Evolutionary conservation across 92 coral and sea anemone genomes (phyloP).

Genomic region (Zoanthus gigantus): DNA sequence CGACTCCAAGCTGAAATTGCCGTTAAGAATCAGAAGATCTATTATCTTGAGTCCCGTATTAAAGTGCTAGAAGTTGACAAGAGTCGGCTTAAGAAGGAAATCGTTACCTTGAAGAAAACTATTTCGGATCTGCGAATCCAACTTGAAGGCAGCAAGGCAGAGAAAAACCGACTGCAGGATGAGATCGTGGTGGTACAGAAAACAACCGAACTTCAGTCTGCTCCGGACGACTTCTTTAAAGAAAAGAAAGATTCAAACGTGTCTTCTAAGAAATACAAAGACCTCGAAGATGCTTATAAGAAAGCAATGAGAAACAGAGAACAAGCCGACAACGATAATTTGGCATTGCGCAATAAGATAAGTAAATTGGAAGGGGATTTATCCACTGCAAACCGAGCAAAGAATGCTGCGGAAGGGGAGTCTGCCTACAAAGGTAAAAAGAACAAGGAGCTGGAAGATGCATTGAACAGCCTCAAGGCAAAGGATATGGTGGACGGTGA

Average conservation of each 20-base stretch:
- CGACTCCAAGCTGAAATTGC: slow-evolving; percentile 75
- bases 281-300: slow-evolving; percentile 89
- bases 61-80: slow-evolving; percentile 78
- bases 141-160: slow-evolving; percentile 82
- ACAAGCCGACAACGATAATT: slow-evolving; percentile 64
- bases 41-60: slow-evolving; percentile 78
- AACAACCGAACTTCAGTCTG: slow-evolving; percentile 82
- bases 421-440: slow-evolving; percentile 83
- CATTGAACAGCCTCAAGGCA: slow-evolving; percentile 74
- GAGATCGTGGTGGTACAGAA: slow-evolving; percentile 77
- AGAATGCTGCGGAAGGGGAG: slow-evolving; percentile 88
- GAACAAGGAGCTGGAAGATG: slow-evolving; percentile 84
- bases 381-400: slow-evolving; percentile 73
- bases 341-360: slow-evolving; percentile 64
- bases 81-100: slow-evolving; percentile 71
- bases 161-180: slow-evolving; percentile 65
- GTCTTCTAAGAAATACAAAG: slow-evolving; percentile 81
- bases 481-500: slow-evolving; percentile 87
- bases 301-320: slow-evolving; percentile 79
- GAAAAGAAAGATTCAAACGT: slow-evolving; percentile 72
- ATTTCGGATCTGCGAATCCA: slow-evolving; percentile 82
- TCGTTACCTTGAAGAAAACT: slow-evolving; percentile 72
- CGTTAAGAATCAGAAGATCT: slow-evolving; percentile 82
- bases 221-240: slow-evolving; percentile 76
- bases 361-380: slow-evolving; percentile 77